These are phyloP conservation scores for Anser brachyrhynchus DNA, from an alignment of 2,113 vertebrate genomes.

Conservation along the genomic window DNA sequence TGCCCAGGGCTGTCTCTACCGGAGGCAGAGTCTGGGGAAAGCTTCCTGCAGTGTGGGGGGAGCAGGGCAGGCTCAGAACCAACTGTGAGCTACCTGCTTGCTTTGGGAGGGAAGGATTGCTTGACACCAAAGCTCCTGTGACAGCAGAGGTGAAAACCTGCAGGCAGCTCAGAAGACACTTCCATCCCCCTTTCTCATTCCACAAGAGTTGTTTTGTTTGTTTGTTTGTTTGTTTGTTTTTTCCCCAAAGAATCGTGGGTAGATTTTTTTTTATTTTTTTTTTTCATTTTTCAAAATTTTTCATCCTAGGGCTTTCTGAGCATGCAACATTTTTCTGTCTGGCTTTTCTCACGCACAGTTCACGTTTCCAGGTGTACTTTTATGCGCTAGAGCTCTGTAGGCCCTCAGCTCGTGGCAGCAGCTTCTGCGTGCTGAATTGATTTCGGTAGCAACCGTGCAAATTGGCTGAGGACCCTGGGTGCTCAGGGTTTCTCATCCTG, in stretches of 20 bases:
- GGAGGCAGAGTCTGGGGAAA: background rate
- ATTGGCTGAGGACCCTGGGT: accelerated
- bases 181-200: background rate
- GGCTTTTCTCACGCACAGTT: accelerated
- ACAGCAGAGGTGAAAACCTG: background rate
- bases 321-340: background rate
- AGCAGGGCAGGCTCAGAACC: background rate
- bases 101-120: background rate
- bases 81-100: accelerated
- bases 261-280: too few relatives aligned
- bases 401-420: accelerated
- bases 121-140: background rate
- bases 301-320: background rate
- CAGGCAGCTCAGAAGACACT: background rate
- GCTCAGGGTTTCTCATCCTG: background rate
- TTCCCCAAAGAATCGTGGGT: accelerated
- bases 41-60: accelerated
- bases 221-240: background rate
- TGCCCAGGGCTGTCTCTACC: background rate
- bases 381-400: background rate
- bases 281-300: background rate
- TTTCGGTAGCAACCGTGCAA: accelerated
- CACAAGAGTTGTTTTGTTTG: background rate
- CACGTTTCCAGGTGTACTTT: background rate
- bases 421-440: background rate